Evolutionary conservation across 2,888 invertebrate genomes (phyloP).

Genomic region (Anthophora plumipes): DNA sequence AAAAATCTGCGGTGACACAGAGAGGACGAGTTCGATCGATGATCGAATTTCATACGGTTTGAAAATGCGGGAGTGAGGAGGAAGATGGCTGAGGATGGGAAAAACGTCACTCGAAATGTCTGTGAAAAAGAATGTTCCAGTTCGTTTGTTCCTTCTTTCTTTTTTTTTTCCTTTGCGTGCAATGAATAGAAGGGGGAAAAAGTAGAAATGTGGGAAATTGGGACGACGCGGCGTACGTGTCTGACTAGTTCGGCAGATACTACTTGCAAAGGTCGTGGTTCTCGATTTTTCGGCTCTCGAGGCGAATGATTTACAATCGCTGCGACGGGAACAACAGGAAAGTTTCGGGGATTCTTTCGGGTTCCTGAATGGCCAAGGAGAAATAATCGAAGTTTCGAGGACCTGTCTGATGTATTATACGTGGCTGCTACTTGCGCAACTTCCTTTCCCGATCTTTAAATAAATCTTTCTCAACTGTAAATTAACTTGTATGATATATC

Average conservation of each 20-base stretch:
- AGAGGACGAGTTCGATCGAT: background rate
- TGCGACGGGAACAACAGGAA: background rate
- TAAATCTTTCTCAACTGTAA: too few relatives aligned
- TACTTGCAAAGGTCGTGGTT: background rate
- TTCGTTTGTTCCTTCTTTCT: background rate
- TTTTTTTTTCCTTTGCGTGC: background rate
- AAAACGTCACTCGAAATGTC: conserved; percentile 3
- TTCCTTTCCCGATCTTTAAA: too few relatives aligned
- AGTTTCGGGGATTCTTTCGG: background rate
- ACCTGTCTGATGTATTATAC: background rate
- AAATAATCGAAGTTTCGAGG: background rate
- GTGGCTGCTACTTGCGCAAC: background rate
- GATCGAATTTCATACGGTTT: conserved; percentile 17
- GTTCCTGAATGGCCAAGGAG: background rate
- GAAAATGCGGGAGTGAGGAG: background rate
- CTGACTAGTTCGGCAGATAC: background rate
- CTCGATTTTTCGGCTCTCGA: background rate
- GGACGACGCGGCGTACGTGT: background rate
- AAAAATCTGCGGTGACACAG: background rate
- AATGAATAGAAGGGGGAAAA: background rate
- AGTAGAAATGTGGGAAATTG: conserved; percentile 4
- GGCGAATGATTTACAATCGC: background rate
- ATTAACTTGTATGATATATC: too few relatives aligned
- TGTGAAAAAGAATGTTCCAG: background rate
- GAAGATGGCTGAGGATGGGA: background rate